Evolutionary conservation across 2,888 invertebrate genomes (phyloP).

Genomic region (Mylabris sibirica): DNA sequence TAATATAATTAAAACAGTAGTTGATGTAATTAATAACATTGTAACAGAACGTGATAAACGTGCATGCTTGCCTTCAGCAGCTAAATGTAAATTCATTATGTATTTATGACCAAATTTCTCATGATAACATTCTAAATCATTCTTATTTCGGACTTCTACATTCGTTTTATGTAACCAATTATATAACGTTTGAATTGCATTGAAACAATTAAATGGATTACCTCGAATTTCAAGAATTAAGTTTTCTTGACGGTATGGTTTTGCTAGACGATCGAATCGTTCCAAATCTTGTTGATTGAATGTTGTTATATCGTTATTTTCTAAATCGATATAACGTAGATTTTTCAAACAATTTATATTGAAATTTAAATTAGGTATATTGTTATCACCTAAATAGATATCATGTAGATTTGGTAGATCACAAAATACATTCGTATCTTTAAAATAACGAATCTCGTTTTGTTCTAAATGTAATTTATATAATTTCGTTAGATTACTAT

Average conservation of each 20-base stretch:
- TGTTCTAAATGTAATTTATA: slow-evolving; percentile 78
- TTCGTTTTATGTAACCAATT: slow-evolving; percentile 71
- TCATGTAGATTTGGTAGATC: slow-evolving; percentile 72
- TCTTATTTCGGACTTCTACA: slow-evolving; percentile 67
- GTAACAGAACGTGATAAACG: slow-evolving; percentile 58
- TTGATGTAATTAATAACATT: slow-evolving; percentile 65
- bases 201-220: slow-evolving; percentile 77
- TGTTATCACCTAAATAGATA: slow-evolving; percentile 74
- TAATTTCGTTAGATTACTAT: slow-evolving; percentile 71
- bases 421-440: slow-evolving; percentile 73
- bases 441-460: slow-evolving; percentile 74
- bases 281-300: slow-evolving; percentile 67
- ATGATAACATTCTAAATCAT: slow-evolving; percentile 64
- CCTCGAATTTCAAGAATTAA: slow-evolving; percentile 69
- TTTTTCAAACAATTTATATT: slow-evolving; percentile 72
- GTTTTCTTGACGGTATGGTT: slow-evolving; percentile 58
- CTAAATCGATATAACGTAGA: slow-evolving; percentile 73
- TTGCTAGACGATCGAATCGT: slow-evolving; percentile 66
- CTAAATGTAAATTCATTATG: slow-evolving; percentile 53
- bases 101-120: slow-evolving; percentile 51
- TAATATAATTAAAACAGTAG: slow-evolving; percentile 65
- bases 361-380: slow-evolving; percentile 69
- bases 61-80: slow-evolving; percentile 53
- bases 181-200: slow-evolving; percentile 68
- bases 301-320: slow-evolving; percentile 70